A percentile compares a stretch with the other conserved stretches of the same genome.
These are phyloP conservation scores for Heteromyza rotundicornis DNA, from an alignment of 2,888 invertebrate genomes.

Conservation along the genomic window DNA sequence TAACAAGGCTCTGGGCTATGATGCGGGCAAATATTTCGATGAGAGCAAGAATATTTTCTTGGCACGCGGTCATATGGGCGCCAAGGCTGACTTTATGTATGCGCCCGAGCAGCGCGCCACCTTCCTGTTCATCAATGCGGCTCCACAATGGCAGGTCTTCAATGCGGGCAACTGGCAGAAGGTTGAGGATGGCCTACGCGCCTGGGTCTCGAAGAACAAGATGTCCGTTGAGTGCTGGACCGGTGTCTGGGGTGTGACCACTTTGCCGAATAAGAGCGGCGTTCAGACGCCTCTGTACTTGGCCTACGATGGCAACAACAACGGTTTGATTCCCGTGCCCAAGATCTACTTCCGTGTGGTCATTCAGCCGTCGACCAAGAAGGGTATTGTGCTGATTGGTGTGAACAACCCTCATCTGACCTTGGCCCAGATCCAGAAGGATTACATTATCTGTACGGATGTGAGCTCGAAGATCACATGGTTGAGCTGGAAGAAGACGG, in stretches of 20 bases:
- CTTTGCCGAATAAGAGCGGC: slow-evolving; percentile 62
- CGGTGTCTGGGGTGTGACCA: slow-evolving; percentile 66
- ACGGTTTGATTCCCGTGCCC: slow-evolving; percentile 64
- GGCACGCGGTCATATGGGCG: slow-evolving; percentile 64
- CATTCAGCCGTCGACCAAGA: slow-evolving; percentile 59
- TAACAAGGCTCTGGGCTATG: slow-evolving; percentile 44
- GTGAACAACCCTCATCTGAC: slow-evolving; percentile 55
- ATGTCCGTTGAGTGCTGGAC: slow-evolving; percentile 64
- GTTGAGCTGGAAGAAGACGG: slow-evolving; percentile 57
- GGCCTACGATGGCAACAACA: slow-evolving; percentile 44
- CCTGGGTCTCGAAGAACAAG: slow-evolving; percentile 55
- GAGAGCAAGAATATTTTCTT: slow-evolving; percentile 44
- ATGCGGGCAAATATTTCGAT: slow-evolving; percentile 40
- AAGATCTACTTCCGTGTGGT: slow-evolving; percentile 67
- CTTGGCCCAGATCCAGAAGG: slow-evolving; percentile 44
- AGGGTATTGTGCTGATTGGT: slow-evolving; percentile 66
- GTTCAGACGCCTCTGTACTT: slow-evolving; percentile 53
- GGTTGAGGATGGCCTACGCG: slow-evolving; percentile 63
- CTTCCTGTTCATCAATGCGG: slow-evolving; percentile 65
- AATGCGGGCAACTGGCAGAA: slow-evolving; percentile 68
- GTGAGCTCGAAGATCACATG: slow-evolving; percentile 65
- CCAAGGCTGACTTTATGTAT: slow-evolving; percentile 65
- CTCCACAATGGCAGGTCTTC: slow-evolving; percentile 67
- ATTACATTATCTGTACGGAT: slow-evolving; percentile 56
- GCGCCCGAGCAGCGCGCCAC: slow-evolving; percentile 64